Conservation (phyloP, 2,113 vertebrate genomes). For the Dicerorhinus sumatrensis region DNA sequence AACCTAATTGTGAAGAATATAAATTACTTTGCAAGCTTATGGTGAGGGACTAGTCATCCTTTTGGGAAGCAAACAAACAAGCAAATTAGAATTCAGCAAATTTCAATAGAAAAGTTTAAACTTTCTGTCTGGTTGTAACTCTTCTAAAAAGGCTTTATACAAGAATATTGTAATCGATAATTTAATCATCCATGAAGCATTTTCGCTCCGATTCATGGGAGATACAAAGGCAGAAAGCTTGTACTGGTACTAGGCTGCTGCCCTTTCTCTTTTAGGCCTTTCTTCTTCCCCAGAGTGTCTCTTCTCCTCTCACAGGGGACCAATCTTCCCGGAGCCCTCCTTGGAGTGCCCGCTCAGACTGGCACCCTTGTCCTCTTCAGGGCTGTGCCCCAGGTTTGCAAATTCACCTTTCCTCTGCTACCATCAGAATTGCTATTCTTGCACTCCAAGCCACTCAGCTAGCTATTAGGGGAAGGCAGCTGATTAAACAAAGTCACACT, state of each 20-base stretch:
- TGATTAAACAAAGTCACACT: slow-evolving; percentile 80
- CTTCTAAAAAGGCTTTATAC: slow-evolving; percentile 43
- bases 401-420: slow-evolving; percentile 4
- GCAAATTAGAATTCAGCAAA: slow-evolving; percentile 65
- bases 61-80: slow-evolving; percentile 69
- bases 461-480: slow-evolving; percentile 64
- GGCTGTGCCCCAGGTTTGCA: not conserved
- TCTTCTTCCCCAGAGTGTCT: not conserved
- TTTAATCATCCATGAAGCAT: slow-evolving; percentile 26
- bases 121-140: slow-evolving; percentile 46
- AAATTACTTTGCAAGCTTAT: slow-evolving; percentile 75
- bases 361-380: not conserved
- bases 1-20: slow-evolving; percentile 72
- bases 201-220: not conserved
- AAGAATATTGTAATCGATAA: not conserved
- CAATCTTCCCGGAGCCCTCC: not conserved
- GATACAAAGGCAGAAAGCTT: not conserved
- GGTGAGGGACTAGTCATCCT: slow-evolving; percentile 58
- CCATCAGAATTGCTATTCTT: slow-evolving; percentile 14
- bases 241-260: not conserved
- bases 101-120: slow-evolving; percentile 40
- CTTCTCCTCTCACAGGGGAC: not conserved
- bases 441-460: not conserved
- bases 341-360: not conserved
- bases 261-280: not conserved